Evolutionary conservation across 2,888 invertebrate species (phyloP).

Genomic region (Philereme vetulata): DNA sequence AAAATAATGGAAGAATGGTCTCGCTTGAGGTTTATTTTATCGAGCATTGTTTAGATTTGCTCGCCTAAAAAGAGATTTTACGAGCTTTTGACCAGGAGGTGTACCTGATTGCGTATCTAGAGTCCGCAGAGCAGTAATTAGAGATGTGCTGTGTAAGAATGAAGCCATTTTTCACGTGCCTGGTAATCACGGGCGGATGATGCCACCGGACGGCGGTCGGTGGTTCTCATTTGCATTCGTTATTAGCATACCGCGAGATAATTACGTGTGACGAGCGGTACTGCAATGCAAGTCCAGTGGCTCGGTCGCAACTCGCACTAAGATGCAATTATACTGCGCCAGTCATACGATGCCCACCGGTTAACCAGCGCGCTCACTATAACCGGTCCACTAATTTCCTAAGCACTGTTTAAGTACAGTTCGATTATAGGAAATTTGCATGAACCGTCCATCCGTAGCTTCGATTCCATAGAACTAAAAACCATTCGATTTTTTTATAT

Average conservation of each 20-base stretch:
- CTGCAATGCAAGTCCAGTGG: slow-evolving; percentile 44
- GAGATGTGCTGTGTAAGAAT: slow-evolving; percentile 50
- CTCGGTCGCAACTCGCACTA: slow-evolving; percentile 50
- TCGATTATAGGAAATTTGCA: slow-evolving; percentile 46
- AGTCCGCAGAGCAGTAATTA: slow-evolving; percentile 26
- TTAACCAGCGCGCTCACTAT: slow-evolving; percentile 39
- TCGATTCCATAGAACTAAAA: slow-evolving; percentile 20
- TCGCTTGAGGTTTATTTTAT: slow-evolving; percentile 65
- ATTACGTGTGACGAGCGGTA: slow-evolving; percentile 70
- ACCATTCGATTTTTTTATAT: slow-evolving; percentile 37
- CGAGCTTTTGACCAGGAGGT: slow-evolving; percentile 51
- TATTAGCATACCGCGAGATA: slow-evolving; percentile 75
- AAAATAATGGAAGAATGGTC: slow-evolving; percentile 76
- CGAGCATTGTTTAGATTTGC: slow-evolving; percentile 59
- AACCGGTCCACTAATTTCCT: slow-evolving; percentile 39
- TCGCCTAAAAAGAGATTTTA: slow-evolving; percentile 44
- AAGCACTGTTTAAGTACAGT: slow-evolving; percentile 43
- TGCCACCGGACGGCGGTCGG: slow-evolving; percentile 41
- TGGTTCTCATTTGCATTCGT: slow-evolving; percentile 71
- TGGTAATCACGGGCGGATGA: slow-evolving; percentile 41
- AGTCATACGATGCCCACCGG: slow-evolving; percentile 47
- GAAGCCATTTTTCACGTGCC: slow-evolving; percentile 68
- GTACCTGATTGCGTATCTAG: slow-evolving; percentile 29
- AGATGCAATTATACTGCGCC: slow-evolving; percentile 57
- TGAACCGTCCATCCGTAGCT: slow-evolving; percentile 42